These are phyloP conservation scores for Anastatus disparis DNA, from an alignment of 1,140 invertebrate genomes.

Conservation along the genomic window DNA sequence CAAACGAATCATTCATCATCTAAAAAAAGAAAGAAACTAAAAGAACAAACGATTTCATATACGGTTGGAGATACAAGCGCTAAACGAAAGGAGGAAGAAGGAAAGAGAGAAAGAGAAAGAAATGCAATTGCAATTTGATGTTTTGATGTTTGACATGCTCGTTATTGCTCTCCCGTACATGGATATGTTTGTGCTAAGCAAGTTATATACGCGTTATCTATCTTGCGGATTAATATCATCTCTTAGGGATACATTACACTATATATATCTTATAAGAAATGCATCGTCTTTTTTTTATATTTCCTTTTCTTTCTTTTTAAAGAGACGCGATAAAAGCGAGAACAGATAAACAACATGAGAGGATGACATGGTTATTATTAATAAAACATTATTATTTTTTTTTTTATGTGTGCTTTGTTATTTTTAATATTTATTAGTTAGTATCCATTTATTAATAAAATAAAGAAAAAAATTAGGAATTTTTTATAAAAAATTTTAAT, in stretches of 20 bases:
- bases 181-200: too few species aligned
- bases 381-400: too few species aligned
- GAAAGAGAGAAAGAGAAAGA: background rate
- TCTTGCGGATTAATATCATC: conserved; percentile 36
- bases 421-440: too few species aligned
- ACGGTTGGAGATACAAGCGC: too few species aligned
- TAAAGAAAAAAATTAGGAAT: too few species aligned
- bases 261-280: too few species aligned
- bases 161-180: too few species aligned
- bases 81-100: too few species aligned
- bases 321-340: conserved; percentile 10
- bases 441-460: too few species aligned
- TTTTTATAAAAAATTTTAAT: too few species aligned
- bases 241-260: conserved; percentile 34
- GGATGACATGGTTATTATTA: background rate
- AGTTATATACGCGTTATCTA: conserved; percentile 8
- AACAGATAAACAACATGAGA: conserved; percentile 16
- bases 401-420: too few species aligned
- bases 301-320: conserved; percentile 9
- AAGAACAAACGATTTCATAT: background rate
- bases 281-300: background rate
- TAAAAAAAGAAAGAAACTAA: background rate
- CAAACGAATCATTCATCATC: background rate
- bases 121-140: background rate
- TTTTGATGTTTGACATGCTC: conserved; percentile 18